These are phyloP conservation scores for Hyperopisus bebe DNA, from an alignment of 2,113 vertebrate genomes.

Conservation along the genomic window DNA sequence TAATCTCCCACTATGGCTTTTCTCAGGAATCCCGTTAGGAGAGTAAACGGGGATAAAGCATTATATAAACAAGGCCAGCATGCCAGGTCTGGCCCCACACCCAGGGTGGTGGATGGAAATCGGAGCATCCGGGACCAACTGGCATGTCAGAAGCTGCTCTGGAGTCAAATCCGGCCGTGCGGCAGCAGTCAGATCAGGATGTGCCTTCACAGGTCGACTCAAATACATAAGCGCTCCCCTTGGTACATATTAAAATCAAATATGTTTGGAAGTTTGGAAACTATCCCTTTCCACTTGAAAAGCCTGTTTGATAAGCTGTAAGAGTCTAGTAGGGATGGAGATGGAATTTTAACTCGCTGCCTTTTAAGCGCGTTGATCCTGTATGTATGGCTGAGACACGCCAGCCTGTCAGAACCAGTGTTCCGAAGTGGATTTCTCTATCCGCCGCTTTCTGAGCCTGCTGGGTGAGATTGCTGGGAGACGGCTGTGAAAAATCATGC, in stretches of 20 bases:
- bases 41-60: conserved; percentile 27
- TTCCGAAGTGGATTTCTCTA: background rate
- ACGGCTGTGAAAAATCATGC: background rate
- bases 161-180: background rate
- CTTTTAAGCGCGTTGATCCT: background rate
- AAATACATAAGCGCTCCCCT: background rate
- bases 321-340: background rate
- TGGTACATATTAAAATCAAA: background rate
- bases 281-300: background rate
- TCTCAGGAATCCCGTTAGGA: conserved; percentile 28
- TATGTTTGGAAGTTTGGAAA: background rate
- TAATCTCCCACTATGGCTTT: conserved; percentile 29
- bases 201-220: background rate
- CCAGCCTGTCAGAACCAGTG: background rate
- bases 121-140: background rate
- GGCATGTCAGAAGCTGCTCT: background rate
- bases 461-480: background rate
- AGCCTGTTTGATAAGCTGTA: background rate
- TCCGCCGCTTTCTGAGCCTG: background rate
- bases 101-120: background rate
- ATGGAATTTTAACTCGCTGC: conserved; percentile 9
- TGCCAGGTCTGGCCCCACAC: background rate
- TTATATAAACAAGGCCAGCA: conserved; percentile 7
- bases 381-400: background rate
- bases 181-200: background rate